These are phyloP conservation scores for Hippocampus mohnikei DNA, from an alignment of 2,113 vertebrate species.

Conservation along the genomic window DNA sequence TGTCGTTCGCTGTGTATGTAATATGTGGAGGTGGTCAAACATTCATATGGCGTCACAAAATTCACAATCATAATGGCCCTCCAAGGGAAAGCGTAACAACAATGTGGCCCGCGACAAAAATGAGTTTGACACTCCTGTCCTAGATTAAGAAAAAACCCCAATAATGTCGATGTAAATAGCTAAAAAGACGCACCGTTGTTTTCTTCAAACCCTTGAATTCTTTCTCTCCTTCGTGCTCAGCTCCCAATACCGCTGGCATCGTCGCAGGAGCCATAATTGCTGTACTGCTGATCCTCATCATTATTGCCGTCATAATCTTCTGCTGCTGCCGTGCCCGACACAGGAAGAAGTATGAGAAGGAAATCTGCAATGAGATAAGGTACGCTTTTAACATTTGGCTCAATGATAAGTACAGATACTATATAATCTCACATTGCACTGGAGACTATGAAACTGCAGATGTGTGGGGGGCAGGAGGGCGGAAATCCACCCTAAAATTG, in stretches of 20 bases:
- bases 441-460: background rate
- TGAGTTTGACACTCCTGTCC: no score
- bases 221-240: slow-evolving; percentile 57
- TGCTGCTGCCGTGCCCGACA: slow-evolving; percentile 83
- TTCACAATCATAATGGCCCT: no score
- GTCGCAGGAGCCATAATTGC: slow-evolving; percentile 81
- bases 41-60: no score
- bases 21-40: no score
- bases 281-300: slow-evolving; percentile 77
- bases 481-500: background rate
- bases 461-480: background rate
- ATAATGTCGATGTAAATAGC: background rate
- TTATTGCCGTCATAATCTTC: slow-evolving; percentile 81
- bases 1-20: no score
- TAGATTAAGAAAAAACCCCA: no score
- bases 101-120: no score
- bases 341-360: slow-evolving; percentile 94
- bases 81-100: no score
- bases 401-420: background rate
- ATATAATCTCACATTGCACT: background rate
- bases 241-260: slow-evolving; percentile 82
- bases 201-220: background rate
- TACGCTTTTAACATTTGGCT: slow-evolving; percentile 41
- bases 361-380: slow-evolving; percentile 96
- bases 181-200: background rate